Percentiles rank a stretch among this genome's conserved stretches.
These are phyloP conservation scores for Notodonta ziczac DNA, from an alignment of 2,888 invertebrate species.

Conservation along the genomic window DNA sequence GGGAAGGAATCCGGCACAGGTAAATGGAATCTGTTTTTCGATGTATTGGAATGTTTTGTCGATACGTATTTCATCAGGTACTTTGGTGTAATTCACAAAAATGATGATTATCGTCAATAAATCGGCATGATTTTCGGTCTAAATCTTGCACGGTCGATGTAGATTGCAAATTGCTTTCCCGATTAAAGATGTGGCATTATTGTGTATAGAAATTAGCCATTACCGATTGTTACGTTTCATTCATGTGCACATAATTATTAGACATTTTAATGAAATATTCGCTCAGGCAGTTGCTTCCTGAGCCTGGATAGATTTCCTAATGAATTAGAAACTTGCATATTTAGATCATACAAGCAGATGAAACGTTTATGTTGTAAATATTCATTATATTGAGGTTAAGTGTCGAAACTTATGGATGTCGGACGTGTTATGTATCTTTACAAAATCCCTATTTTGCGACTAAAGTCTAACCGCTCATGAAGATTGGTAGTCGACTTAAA, in stretches of 20 bases:
- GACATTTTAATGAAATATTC: constrained; percentile 41
- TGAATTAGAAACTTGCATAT: constrained; percentile 18
- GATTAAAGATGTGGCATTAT: constrained; percentile 75
- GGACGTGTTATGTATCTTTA: constrained; percentile 48
- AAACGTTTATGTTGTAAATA: constrained; percentile 58
- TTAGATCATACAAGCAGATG: constrained; percentile 28
- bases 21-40: constrained; percentile 84
- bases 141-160: constrained; percentile 19
- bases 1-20: constrained; percentile 95
- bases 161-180: constrained; percentile 45
- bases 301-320: constrained; percentile 16
- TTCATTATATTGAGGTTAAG: constrained; percentile 77
- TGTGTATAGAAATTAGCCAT: constrained; percentile 78
- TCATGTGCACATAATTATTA: constrained; percentile 70
- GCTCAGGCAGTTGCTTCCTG: constrained; percentile 20
- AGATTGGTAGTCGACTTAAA: background rate
- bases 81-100: constrained; percentile 57
- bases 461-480: background rate
- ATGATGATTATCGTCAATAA: constrained; percentile 41
- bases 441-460: constrained; percentile 20
- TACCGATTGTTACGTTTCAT: constrained; percentile 81
- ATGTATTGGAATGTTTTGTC: constrained; percentile 82
- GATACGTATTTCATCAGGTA: constrained; percentile 80
- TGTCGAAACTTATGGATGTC: constrained; percentile 66
- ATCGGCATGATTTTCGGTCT: constrained; percentile 29